Evolutionary conservation across 1,140 invertebrate species (phyloP).

Genomic region (Heliconius melpomene): DNA sequence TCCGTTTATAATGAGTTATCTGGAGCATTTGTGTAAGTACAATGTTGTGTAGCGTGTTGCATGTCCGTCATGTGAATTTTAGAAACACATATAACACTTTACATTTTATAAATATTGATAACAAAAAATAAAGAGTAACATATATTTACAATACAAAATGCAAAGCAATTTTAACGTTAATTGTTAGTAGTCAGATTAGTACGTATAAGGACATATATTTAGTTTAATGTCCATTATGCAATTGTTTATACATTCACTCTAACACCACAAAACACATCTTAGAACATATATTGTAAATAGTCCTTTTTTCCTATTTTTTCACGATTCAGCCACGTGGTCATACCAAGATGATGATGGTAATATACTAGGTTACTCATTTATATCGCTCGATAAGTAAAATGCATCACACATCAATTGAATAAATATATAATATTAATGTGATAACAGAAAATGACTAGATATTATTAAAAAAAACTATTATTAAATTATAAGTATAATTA

Average conservation of each 20-base stretch:
- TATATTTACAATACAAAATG: background rate
- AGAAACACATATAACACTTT: constrained; percentile 32
- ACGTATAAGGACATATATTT: background rate
- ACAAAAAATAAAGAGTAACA: too few species aligned
- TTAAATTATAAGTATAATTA: too few species aligned
- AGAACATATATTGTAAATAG: background rate
- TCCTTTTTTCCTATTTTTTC: background rate
- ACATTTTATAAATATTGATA: constrained; percentile 13
- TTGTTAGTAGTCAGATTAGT: background rate
- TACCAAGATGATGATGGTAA: background rate
- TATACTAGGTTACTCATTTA: background rate
- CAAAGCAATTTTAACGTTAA: background rate
- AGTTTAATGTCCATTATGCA: background rate
- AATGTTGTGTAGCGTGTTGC: constrained; percentile 52
- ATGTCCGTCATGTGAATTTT: constrained; percentile 45
- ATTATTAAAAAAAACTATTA: too few species aligned
- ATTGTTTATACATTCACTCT: background rate
- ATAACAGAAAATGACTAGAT: too few species aligned
- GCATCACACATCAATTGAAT: too few species aligned
- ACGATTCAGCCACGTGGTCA: background rate
- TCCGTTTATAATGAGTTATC: constrained; percentile 26
- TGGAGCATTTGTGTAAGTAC: constrained; percentile 31
- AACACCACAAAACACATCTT: background rate
- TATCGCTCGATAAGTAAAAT: too few species aligned
- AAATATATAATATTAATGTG: too few species aligned